A percentile compares a stretch with the other conserved stretches of the same genome.
phyloP scores from a whole-genome alignment of 2,113 vertebrate genomes.

The Lophius piscatorius region DNA sequence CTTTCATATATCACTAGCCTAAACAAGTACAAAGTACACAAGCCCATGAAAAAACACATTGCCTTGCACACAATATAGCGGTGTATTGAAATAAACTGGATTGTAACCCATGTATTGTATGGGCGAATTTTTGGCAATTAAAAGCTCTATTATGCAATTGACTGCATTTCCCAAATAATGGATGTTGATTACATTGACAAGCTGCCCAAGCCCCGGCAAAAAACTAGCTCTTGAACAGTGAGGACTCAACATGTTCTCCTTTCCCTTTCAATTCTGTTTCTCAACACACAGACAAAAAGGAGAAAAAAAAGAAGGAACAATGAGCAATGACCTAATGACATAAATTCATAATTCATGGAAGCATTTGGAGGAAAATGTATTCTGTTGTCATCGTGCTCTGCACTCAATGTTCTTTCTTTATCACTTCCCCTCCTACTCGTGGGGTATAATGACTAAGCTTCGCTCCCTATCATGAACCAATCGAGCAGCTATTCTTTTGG shows the following conservation, averaged over 20 bases:
- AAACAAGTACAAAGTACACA: neutral
- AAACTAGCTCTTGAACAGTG: slow-evolving; percentile 3
- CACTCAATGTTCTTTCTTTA: slow-evolving; percentile 88
- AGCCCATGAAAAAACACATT: no score
- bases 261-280: slow-evolving; percentile 46
- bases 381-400: slow-evolving; percentile 84
- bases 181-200: neutral
- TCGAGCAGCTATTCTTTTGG: slow-evolving; percentile 46
- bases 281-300: slow-evolving; percentile 55
- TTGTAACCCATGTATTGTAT: no score
- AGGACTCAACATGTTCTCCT: slow-evolving; percentile 30
- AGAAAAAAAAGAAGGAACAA: slow-evolving; percentile 85
- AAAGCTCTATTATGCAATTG: neutral
- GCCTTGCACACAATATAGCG: no score
- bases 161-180: neutral
- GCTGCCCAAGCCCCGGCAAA: neutral
- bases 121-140: no score
- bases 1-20: no score
- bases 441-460: slow-evolving; percentile 86
- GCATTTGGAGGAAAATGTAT: slow-evolving; percentile 87
- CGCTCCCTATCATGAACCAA: slow-evolving; percentile 77
- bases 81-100: no score
- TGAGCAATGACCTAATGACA: slow-evolving; percentile 90
- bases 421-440: slow-evolving; percentile 90
- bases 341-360: slow-evolving; percentile 93